phyloP scores from a whole-genome alignment of 2,797 vertebrate genomes.

The Clamator glandarius region DNA sequence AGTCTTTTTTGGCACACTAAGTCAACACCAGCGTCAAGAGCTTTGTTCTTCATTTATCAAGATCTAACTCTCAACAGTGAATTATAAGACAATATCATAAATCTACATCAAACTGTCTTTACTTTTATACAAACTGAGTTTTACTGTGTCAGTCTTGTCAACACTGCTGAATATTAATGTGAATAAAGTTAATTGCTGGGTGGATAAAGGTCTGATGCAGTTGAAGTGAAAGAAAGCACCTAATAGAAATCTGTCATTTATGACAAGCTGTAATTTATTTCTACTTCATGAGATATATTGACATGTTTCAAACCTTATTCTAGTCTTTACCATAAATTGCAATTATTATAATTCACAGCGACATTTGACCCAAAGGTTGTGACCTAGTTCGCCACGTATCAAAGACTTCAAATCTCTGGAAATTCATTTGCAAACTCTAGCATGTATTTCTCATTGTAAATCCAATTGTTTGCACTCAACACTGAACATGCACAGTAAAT shows the following conservation, averaged over 20 bases:
- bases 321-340: conserved; percentile 82
- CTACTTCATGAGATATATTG: conserved; percentile 78
- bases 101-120: conserved; percentile 80
- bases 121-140: conserved; percentile 81
- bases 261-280: conserved; percentile 89
- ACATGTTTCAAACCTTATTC: conserved; percentile 83
- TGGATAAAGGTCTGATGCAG: conserved; percentile 81
- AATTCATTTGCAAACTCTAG: conserved; percentile 47
- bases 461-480: conserved; percentile 33
- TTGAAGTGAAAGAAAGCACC: conserved; percentile 80
- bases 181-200: conserved; percentile 88
- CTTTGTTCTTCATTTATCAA: conserved; percentile 79
- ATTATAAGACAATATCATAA: conserved; percentile 81
- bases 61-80: conserved; percentile 67
- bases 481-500: background rate
- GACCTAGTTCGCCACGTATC: conserved; percentile 75
- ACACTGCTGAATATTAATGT: conserved; percentile 85
- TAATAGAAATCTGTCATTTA: conserved; percentile 85
- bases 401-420: conserved; percentile 71
- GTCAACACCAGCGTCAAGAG: conserved; percentile 76
- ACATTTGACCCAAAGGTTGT: conserved; percentile 78
- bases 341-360: conserved; percentile 83
- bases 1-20: conserved; percentile 76
- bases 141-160: conserved; percentile 84
- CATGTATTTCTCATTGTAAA: conserved; percentile 28